phyloP scores from a whole-genome alignment of 2,113 vertebrate genomes.

The Chloebia gouldiae region DNA sequence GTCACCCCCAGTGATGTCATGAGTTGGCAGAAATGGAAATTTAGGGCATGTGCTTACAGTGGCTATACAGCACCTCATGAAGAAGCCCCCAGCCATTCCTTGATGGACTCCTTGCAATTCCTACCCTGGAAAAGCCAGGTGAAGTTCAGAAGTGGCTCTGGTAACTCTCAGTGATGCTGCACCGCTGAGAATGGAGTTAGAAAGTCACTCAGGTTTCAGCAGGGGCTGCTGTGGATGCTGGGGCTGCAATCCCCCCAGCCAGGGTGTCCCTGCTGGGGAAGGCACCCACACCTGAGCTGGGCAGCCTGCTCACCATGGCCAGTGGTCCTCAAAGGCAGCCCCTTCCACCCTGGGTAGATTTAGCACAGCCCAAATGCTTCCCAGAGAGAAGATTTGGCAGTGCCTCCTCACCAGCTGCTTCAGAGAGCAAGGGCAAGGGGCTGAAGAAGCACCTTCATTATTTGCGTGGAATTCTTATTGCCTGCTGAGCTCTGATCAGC shows the following conservation, averaged over 20 bases:
- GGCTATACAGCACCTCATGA: not conserved
- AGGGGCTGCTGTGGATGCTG: not conserved
- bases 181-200: accelerated
- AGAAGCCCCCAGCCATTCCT: not conserved
- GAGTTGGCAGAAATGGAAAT: not conserved
- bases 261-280: not conserved
- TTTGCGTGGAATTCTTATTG: not conserved
- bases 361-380: not conserved
- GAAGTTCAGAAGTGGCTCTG: not conserved
- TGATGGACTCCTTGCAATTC: not conserved
- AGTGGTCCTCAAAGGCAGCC: not conserved
- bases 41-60: accelerated
- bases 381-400: not conserved
- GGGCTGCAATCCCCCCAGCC: not conserved
- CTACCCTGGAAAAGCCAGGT: not conserved
- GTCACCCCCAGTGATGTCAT: not conserved
- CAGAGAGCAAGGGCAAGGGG: not conserved
- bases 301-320: not conserved
- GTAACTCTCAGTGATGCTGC: accelerated
- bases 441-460: not conserved
- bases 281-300: not conserved
- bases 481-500: not conserved
- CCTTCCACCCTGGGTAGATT: not conserved
- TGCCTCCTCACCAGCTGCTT: not conserved
- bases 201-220: not conserved